phyloP scores from a whole-genome alignment of 2,113 vertebrate species.

The Erpornis zantholeuca region DNA sequence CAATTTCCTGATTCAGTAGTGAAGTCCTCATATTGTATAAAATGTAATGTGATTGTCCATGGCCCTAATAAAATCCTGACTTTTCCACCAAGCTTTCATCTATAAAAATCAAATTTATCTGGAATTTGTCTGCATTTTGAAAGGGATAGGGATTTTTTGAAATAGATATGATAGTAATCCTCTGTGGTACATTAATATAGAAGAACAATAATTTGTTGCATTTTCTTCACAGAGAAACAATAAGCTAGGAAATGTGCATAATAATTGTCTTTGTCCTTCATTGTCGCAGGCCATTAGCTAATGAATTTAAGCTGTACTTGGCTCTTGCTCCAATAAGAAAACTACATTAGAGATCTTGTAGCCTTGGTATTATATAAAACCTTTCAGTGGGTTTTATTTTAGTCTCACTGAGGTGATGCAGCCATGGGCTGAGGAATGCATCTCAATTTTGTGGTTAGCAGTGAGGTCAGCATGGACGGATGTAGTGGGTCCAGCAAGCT shows the following conservation, averaged over 20 bases:
- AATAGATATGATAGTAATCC: slow-evolving; percentile 14
- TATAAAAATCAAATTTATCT: slow-evolving; percentile 64
- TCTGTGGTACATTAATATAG: slow-evolving; percentile 7
- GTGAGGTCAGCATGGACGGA: not conserved
- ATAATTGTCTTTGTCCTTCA: slow-evolving; percentile 55
- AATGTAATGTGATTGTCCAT: slow-evolving; percentile 51
- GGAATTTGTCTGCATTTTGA: slow-evolving; percentile 34
- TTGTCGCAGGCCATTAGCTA: slow-evolving; percentile 39
- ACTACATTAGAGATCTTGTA: slow-evolving; percentile 8
- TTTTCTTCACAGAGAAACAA: slow-evolving; percentile 40
- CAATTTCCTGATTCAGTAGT: slow-evolving; percentile 28
- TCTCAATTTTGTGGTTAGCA: not conserved
- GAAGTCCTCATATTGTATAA: not conserved
- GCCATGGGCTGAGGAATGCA: not conserved
- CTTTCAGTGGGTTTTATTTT: slow-evolving; percentile 44
- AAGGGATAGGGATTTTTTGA: not conserved
- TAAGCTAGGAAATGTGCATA: not conserved
- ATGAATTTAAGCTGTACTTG: slow-evolving; percentile 54
- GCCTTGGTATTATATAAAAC: not conserved
- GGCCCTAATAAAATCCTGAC: slow-evolving; percentile 51
- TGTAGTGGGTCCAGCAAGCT: not conserved
- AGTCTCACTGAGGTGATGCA: not conserved
- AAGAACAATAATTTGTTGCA: slow-evolving; percentile 32
- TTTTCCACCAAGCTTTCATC: slow-evolving; percentile 28
- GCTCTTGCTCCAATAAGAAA: slow-evolving; percentile 18